phyloP scores from a whole-genome alignment of 2,113 vertebrate species.

The Solea solea region DNA sequence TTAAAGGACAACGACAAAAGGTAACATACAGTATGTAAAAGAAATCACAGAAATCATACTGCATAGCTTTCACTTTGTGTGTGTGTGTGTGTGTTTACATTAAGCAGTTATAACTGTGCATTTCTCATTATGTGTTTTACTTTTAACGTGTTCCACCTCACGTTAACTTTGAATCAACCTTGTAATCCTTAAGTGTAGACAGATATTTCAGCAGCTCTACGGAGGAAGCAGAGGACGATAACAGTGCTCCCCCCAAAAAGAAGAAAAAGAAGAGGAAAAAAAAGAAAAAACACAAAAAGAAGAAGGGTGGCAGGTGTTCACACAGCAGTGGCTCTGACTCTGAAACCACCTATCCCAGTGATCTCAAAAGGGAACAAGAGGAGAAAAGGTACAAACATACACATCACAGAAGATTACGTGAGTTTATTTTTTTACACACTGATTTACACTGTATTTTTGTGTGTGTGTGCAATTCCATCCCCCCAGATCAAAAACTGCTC shows the following conservation, averaged over 20 bases:
- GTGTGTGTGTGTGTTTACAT: background rate
- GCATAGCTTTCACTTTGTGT: background rate
- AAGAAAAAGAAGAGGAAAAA: slow-evolving; percentile 85
- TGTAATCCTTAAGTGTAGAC: slow-evolving; percentile 40
- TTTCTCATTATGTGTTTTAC: background rate
- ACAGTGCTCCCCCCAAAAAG: slow-evolving; percentile 68
- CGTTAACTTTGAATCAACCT: background rate
- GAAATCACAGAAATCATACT: background rate
- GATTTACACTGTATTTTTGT: background rate
- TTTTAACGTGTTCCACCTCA: background rate
- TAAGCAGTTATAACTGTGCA: background rate
- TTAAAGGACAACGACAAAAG: slow-evolving; percentile 68
- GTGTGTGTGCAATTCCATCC: slow-evolving; percentile 4
- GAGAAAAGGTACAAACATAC: slow-evolving; percentile 36
- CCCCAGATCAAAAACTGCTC: slow-evolving; percentile 57
- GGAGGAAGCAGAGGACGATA: slow-evolving; percentile 40
- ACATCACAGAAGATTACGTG: background rate
- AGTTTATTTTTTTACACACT: background rate
- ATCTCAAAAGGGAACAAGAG: slow-evolving; percentile 74
- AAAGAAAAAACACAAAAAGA: slow-evolving; percentile 83
- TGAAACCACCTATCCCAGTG: slow-evolving; percentile 77
- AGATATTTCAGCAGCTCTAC: slow-evolving; percentile 61
- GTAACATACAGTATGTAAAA: slow-evolving; percentile 30
- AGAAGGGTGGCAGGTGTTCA: slow-evolving; percentile 44
- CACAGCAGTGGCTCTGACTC: slow-evolving; percentile 76